Evolutionary conservation across 2,113 vertebrate genomes (phyloP).

Genomic region (Pyxicephalus adspersus): DNA sequence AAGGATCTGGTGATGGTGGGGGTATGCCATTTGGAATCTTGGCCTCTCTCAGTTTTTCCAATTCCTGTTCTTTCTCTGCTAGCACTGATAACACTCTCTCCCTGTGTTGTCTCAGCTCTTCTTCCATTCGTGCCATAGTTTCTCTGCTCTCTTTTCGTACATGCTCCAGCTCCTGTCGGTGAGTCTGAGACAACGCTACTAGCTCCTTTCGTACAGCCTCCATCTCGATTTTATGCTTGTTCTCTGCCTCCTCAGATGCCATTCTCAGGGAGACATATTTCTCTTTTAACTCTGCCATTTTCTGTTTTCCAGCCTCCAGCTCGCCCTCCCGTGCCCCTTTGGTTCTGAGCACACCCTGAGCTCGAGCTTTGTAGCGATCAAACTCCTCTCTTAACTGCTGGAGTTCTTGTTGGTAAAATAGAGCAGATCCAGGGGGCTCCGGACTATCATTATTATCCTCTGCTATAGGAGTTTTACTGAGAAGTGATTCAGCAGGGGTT

Average conservation of each 20-base stretch:
- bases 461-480: slow-evolving; percentile 11
- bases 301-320: slow-evolving; percentile 85
- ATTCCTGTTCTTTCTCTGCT: slow-evolving; percentile 88
- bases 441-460: slow-evolving; percentile 62
- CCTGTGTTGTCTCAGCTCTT: slow-evolving; percentile 90
- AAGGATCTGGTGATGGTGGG: neutral
- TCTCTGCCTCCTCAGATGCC: slow-evolving; percentile 76
- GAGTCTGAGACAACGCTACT: slow-evolving; percentile 72
- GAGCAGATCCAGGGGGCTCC: slow-evolving; percentile 70
- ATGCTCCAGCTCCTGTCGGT: slow-evolving; percentile 82
- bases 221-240: slow-evolving; percentile 68
- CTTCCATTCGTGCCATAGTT: slow-evolving; percentile 79
- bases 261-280: slow-evolving; percentile 86
- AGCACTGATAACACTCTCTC: slow-evolving; percentile 87
- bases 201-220: slow-evolving; percentile 74
- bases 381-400: slow-evolving; percentile 91
- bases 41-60: slow-evolving; percentile 78
- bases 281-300: slow-evolving; percentile 86
- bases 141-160: slow-evolving; percentile 77
- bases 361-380: slow-evolving; percentile 90
- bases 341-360: slow-evolving; percentile 89
- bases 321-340: slow-evolving; percentile 86
- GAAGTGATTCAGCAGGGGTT: slow-evolving; percentile 56
- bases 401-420: slow-evolving; percentile 87
- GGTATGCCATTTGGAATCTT: slow-evolving; percentile 55